Evolutionary conservation across 2,113 vertebrate genomes (phyloP), one percentile per base, ranked within the genome.

Genomic region (Raja brachyura): DNA sequence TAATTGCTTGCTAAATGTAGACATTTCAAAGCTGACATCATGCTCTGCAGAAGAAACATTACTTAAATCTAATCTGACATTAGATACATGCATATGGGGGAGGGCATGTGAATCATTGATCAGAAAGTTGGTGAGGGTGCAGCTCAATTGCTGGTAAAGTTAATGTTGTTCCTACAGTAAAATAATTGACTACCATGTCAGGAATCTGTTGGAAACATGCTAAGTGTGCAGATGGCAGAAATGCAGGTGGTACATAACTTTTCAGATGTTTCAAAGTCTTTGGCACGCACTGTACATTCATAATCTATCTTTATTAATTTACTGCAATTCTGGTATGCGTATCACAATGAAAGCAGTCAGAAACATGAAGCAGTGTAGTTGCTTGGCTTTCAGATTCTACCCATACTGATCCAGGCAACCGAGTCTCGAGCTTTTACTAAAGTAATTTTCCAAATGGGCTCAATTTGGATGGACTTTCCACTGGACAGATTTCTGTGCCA

Each of bases 21-120:
- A 74, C 90, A 54, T 92, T 73, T 74, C 68, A 92, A 73, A n/a
- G 73, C 90, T 92, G 66, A 90, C 61, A 90, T 16, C 61, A 33
- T 63, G 31, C 16, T 33, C n/a, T 66, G 68, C 86, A 68, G 61
- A 33, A 73, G 68, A 10, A 10, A 25, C 20, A 5, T 92, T 73
- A 74, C 31, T 54, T 92, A 54, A 63, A 73, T 92, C 16, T 54
- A 74, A 92, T 74, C 68, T 68, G 90, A 54, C 68, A 54, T 33
- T 10, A 18, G 31, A 22, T 73, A 28, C 8, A 25, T 22, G 20
- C 33, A 39, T 3, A 16, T 13, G 33, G 39, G 83, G 59, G 59
- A 18, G 28, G 61, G 2, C 83, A 63, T 88, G 83, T 63, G 61
- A 88, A 11, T 92, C 9, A 74, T 73, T 25, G 88, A 48, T 92